Base-by-base conservation (phyloP, 1,140 invertebrate species). In the Lineus longissimus region DNA sequence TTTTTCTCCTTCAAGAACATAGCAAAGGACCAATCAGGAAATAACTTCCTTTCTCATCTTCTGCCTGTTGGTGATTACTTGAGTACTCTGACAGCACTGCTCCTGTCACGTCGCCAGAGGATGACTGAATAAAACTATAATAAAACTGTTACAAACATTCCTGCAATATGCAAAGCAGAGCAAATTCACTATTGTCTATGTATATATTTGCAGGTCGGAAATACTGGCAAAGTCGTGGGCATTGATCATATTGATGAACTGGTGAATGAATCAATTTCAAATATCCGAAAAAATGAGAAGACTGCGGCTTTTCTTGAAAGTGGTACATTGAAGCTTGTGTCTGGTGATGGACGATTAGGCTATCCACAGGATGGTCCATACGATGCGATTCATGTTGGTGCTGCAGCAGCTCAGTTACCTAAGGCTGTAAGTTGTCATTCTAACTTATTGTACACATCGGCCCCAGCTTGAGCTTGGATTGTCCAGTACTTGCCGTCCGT, bases 351-450 rank as follows among this genome's bases (percentile, higher is more conserved):
- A 1, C 84, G 94, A 62, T 73, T 86, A 72, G 94, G 94, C 0
- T 90, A 88, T 78, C 73, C 83, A 9, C 75, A 84, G 36, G 86
- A 87, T 65, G 91, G 86, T 9, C 93, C 93, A 1, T 97, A 90
- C 78, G 90, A 94, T 86, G 92, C 91, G 17, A 95, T 96, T 69
- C 93, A 96, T 85, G 94, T 97, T 55, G 94, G 94, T 64, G 94
- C 94, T 55, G 94, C 94, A 57, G 90, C 93, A 30, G 86, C 90
- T 9, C 84, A 82, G 22, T 83, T 94, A 55, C 94, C 93, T 55
- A 83, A 89, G 81, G 83, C 86, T 64, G 88, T 91, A 77, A 84
- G 84, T 79, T 63, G 66, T 54, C 19, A 33, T n/a, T n/a, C 63
- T n/a, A n/a, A n/a, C n/a, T n/a, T 23, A 56, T 56, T 63, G 58